Base-by-base conservation (phyloP, 1,140 invertebrate species). In the Pantala flavescens region DNA sequence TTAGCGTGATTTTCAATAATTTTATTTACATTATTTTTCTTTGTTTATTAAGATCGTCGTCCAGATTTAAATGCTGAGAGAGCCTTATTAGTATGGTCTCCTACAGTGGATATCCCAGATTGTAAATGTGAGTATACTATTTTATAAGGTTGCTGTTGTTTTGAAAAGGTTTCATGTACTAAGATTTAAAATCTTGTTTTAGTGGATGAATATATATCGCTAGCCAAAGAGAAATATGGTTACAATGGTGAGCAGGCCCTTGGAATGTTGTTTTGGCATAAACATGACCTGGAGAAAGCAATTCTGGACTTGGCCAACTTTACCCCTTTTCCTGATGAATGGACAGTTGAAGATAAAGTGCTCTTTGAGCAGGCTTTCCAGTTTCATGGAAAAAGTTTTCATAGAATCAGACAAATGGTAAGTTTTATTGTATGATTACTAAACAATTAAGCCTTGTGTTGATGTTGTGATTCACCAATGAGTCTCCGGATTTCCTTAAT, bases 221-320 rank as follows among this genome's bases (percentile, higher is more conserved):
- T 96, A 77, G 94, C 96, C n/a, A 98, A 97, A 85, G 95, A 98
- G 81, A 98, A 97, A 82, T 98, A 96, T 88, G 95, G 95, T 71
- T 99, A 98, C 79, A 98, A 97, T 84, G 93, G 93, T 49, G 97
- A 98, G 86, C 96, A 99, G 84, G 96, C 97, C 24, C 84, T 99
- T 42, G 97, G 96, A 16, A 97, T 98, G 94, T 84, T 99, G 16
- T 98, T 97, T 83, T 98, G 96, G 96, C 96, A 98, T 80, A 97
- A 97, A 84, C 96, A 98, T 84, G 94, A 98, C 83, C 85, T 98
- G 55, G 94, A 95, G 77, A 88, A 93, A 79, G 96, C 97, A 7
- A 90, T 96, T 2, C 85, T 93, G 80, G 96, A 98, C 82, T 86
- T 99, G 76, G 93, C 95, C 16, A 98, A 98, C 84, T 99, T 98